phyloP scores from a whole-genome alignment of 1,140 invertebrate genomes.

The Asbolus verrucosus region DNA sequence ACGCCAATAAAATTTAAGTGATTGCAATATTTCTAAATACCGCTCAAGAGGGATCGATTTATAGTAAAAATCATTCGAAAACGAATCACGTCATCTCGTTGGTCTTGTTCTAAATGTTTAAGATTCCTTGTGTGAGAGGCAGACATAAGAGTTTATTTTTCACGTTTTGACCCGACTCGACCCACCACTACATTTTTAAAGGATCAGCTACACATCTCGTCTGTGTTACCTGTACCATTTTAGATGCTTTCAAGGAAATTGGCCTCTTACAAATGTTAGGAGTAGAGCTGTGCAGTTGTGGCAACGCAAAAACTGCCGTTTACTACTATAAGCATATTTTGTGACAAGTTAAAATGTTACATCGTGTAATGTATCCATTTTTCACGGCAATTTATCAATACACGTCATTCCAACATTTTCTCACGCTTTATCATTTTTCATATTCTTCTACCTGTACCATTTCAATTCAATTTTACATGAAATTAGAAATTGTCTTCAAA shows the following conservation, averaged over 20 bases:
- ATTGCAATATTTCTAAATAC: constrained; percentile 49
- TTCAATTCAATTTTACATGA: too few relatives aligned
- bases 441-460: constrained; percentile 17
- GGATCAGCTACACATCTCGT: constrained; percentile 52
- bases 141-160: constrained; percentile 48
- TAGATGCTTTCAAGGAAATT: constrained; percentile 58
- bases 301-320: constrained; percentile 41
- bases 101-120: constrained; percentile 48
- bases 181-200: constrained; percentile 56
- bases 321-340: constrained; percentile 48
- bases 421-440: constrained; percentile 41
- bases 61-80: constrained; percentile 39
- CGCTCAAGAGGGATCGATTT: constrained; percentile 42
- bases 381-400: constrained; percentile 47
- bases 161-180: constrained; percentile 42
- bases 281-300: constrained; percentile 38
- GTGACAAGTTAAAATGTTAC: constrained; percentile 50
- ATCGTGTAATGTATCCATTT: constrained; percentile 46
- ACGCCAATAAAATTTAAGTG: constrained; percentile 47
- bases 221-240: constrained; percentile 55
- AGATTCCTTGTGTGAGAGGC: constrained; percentile 46
- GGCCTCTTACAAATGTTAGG: constrained; percentile 53
- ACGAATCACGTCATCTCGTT: constrained; percentile 41
- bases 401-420: constrained; percentile 44
- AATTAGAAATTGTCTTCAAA: too few relatives aligned